Conservation (phyloP, 2,797 vertebrate genomes). For the Rhabdophis nuchalis region DNA sequence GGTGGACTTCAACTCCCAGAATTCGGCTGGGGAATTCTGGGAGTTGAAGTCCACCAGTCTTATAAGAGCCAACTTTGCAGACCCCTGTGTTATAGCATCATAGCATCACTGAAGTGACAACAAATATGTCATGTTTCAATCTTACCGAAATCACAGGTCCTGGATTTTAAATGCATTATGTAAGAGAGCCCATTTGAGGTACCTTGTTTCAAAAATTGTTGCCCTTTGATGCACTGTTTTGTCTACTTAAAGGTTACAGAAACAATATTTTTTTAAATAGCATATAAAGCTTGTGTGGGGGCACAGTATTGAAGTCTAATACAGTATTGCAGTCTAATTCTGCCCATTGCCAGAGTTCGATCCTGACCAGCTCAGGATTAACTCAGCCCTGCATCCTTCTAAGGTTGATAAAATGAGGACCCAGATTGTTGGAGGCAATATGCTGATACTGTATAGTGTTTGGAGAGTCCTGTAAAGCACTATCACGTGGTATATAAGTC, state of each 20-base stretch:
- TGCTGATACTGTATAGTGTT: background rate
- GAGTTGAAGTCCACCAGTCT: no score
- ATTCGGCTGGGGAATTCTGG: no score
- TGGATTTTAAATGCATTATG: background rate
- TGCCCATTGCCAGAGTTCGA: background rate
- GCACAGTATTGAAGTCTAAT: background rate
- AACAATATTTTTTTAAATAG: background rate
- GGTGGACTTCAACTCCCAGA: no score
- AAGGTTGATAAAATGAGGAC: background rate
- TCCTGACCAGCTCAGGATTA: background rate
- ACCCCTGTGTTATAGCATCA: no score
- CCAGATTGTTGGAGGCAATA: background rate
- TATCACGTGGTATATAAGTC: background rate
- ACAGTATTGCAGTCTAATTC: background rate
- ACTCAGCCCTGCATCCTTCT: background rate
- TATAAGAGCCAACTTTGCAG: no score
- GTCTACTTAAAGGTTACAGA: background rate
- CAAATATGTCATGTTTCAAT: background rate
- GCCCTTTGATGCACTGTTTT: background rate
- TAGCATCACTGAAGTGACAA: background rate
- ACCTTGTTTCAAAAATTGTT: background rate
- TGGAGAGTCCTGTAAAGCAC: background rate
- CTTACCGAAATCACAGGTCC: background rate
- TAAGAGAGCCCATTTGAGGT: background rate
- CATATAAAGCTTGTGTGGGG: background rate